Conservation (phyloP, 2,888 invertebrate genomes). For the Lacanobia wlatinum region DNA sequence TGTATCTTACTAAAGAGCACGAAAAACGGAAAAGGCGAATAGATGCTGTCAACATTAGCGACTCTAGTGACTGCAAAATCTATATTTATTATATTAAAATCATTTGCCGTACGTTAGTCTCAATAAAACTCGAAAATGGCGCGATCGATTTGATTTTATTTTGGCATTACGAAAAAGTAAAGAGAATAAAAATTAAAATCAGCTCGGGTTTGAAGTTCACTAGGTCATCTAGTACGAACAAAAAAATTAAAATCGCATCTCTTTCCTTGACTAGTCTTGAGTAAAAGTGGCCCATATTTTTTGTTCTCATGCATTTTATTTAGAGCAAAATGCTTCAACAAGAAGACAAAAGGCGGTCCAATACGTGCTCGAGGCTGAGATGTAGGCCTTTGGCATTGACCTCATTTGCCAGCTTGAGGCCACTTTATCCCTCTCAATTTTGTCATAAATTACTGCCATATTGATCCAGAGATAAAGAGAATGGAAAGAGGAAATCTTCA, state of each 20-base stretch:
- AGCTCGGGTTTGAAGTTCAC: no score
- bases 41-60: neutral
- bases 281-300: neutral
- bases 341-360: conserved; percentile 51
- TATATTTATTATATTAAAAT: no score
- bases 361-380: conserved; percentile 52
- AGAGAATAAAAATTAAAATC: no score
- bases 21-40: neutral
- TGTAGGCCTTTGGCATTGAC: conserved; percentile 47
- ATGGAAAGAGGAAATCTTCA: conserved; percentile 4
- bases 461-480: conserved; percentile 35
- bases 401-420: conserved; percentile 42
- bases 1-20: neutral
- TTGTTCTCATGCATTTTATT: conserved; percentile 27
- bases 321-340: conserved; percentile 35
- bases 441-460: conserved; percentile 49
- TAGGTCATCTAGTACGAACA: no score
- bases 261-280: neutral
- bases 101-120: no score
- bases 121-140: no score
- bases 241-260: no score
- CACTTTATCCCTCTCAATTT: conserved; percentile 44
- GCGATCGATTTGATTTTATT: no score
- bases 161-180: no score
- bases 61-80: neutral